These are phyloP conservation scores for Gallinago media DNA, from an alignment of 2,113 vertebrate species.

Conservation along the genomic window DNA sequence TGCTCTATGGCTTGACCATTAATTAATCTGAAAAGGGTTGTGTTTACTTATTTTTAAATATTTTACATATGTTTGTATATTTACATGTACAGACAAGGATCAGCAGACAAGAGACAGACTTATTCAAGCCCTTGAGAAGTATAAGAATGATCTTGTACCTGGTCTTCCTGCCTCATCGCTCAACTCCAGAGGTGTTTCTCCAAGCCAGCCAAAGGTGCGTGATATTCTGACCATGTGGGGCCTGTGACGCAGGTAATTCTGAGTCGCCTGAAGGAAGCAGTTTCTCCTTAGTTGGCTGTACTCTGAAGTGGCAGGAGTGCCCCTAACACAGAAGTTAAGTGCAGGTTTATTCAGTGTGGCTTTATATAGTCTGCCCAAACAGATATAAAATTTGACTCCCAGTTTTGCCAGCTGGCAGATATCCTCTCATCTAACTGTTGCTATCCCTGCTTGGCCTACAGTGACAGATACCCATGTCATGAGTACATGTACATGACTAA, in stretches of 20 bases:
- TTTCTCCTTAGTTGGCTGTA: neutral
- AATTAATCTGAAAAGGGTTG: neutral
- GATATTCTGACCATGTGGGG: rapidly evolving
- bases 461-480: neutral
- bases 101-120: constrained; percentile 65
- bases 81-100: constrained; percentile 53
- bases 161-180: neutral
- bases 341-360: neutral
- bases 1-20: neutral
- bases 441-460: neutral
- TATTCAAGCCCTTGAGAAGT: constrained; percentile 46
- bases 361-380: neutral
- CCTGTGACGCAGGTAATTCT: neutral
- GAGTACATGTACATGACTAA: neutral
- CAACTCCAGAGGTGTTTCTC: constrained; percentile 29
- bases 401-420: neutral
- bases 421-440: neutral
- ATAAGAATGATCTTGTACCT: neutral
- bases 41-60: neutral
- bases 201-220: constrained; percentile 42
- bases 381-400: neutral
- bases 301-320: neutral
- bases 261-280: rapidly evolving
- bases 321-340: neutral
- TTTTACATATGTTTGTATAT: neutral